Evolutionary conservation across 2,797 vertebrate species (phyloP).

Genomic region (Microchirus variegatus): DNA sequence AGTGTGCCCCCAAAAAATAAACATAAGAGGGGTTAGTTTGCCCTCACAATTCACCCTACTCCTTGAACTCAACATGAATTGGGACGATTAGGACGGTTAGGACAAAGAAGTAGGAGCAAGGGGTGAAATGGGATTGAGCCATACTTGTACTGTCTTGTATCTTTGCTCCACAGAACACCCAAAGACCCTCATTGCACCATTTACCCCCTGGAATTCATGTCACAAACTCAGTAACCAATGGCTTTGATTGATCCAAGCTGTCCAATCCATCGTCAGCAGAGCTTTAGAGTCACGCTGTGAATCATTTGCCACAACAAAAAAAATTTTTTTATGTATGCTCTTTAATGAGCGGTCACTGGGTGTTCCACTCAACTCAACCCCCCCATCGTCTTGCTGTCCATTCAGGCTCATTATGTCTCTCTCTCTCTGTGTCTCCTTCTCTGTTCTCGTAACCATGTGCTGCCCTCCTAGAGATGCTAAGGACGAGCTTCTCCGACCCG

Average conservation of each 20-base stretch:
- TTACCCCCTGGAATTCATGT: slow-evolving; percentile 9
- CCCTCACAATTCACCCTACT: too few relatives aligned
- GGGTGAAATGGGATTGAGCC: too few relatives aligned
- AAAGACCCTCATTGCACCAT: slow-evolving; percentile 63
- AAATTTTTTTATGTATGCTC: too few relatives aligned
- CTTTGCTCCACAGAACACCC: slow-evolving; percentile 65
- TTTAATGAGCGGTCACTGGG: slow-evolving; percentile 74
- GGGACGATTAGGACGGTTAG: too few relatives aligned
- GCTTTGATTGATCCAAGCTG: slow-evolving; percentile 24
- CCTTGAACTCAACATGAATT: too few relatives aligned
- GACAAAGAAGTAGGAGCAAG: too few relatives aligned
- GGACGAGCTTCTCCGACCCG: slow-evolving; percentile 79
- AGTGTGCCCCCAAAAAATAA: too few relatives aligned
- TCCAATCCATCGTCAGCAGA: neutral
- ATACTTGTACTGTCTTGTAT: slow-evolving; percentile 12
- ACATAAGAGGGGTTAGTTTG: too few relatives aligned
- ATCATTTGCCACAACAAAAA: neutral
- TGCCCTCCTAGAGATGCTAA: slow-evolving; percentile 81
- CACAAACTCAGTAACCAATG: slow-evolving; percentile 17
- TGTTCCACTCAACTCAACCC: slow-evolving; percentile 54
- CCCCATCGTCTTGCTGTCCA: slow-evolving; percentile 36
- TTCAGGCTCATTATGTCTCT: slow-evolving; percentile 70
- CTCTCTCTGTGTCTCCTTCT: slow-evolving; percentile 43
- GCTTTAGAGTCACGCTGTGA: too few relatives aligned
- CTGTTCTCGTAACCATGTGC: slow-evolving; percentile 71